A percentile compares a stretch with the other conserved stretches of the same genome.
Evolutionary conservation across 2,797 vertebrate genomes (phyloP).

Genomic region (Argentina silus): DNA sequence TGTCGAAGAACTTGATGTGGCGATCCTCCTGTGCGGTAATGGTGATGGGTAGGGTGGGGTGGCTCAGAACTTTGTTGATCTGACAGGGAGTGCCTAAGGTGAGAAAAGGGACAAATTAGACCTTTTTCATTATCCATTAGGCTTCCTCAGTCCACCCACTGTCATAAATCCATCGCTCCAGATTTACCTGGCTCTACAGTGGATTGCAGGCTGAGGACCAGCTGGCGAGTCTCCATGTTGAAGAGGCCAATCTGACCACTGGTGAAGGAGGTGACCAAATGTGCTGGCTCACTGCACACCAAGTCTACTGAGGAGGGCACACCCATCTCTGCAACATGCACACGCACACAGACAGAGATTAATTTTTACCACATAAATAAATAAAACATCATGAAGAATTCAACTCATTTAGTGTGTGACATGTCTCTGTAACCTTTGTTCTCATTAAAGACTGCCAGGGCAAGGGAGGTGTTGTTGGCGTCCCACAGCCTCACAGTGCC

Average conservation of each 20-base stretch:
- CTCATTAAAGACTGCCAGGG: conserved; percentile 90
- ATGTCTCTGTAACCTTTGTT: conserved; percentile 83
- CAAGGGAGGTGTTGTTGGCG: conserved; percentile 85
- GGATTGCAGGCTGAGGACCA: conserved; percentile 91
- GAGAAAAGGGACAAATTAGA: conserved; percentile 12
- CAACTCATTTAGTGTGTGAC: no score
- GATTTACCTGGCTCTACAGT: conserved; percentile 80
- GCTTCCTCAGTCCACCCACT: not conserved
- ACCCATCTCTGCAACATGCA: conserved; percentile 82
- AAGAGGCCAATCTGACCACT: conserved; percentile 92
- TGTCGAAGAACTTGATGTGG: conserved; percentile 98
- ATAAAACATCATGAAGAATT: not conserved
- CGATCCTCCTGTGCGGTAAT: conserved; percentile 97
- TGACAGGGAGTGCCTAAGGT: conserved; percentile 84
- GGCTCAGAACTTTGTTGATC: conserved; percentile 97
- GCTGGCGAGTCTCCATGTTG: conserved; percentile 96
- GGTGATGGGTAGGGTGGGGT: conserved; percentile 96
- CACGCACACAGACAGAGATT: not conserved
- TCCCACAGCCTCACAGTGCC: conserved; percentile 95
- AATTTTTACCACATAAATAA: not conserved
- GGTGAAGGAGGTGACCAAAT: conserved; percentile 94
- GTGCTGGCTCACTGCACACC: conserved; percentile 94
- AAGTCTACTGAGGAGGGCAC: conserved; percentile 94
- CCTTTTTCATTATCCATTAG: not conserved
- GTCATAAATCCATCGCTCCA: not conserved